Base-by-base conservation (phyloP, 2,888 invertebrate genomes). In the Drosophila cognata region DNA sequence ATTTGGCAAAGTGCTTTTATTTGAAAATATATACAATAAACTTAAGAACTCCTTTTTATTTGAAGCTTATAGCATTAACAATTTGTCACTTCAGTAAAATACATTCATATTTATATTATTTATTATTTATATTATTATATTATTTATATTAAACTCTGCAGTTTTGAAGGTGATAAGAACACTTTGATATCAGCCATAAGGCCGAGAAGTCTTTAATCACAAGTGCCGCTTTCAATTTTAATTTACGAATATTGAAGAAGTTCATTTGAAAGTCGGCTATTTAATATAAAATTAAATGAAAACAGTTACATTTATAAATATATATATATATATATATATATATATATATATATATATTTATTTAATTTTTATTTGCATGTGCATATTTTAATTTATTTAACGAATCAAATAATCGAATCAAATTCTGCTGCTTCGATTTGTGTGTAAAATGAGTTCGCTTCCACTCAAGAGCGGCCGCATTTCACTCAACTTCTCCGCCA, bases 401-500 rank as follows among this genome's bases (percentile, higher is more conserved):
- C 8, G 13, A n/a, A 43, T 10, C 5, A 29, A 2, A 46, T 8
- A 53, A 55, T 33, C 18, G 13, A 13, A 13, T 60, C 1, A 21
- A 31, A 21, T 21, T 25, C 4, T 5, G 5, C 31, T 18, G 1
- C 25, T 31, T 28, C 10, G n/a, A 51, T 35, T 13, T 18, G 38
- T 33, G 41, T 46, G 29, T 2, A 55, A 76, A 55, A 25, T 46
- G 16, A 16, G 46, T 16, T 25, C 4, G 7, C 55, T 56, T 53
- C 77, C 41, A 55, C 77, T 80, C 81, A 59, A 63, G 48, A 65
- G 77, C 67, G 43, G 4, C 0, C 56, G 21, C 33, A 11, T 41
- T 48, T n/a, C 77, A 64, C 78, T 80, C 81, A 79, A 79, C 6
- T 79, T 72, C 78, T 68, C 81, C 78, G 67, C 80, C 41, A 48